Conservation (phyloP, 2,888 invertebrate genomes). For the Tachystola acroxantha region DNA sequence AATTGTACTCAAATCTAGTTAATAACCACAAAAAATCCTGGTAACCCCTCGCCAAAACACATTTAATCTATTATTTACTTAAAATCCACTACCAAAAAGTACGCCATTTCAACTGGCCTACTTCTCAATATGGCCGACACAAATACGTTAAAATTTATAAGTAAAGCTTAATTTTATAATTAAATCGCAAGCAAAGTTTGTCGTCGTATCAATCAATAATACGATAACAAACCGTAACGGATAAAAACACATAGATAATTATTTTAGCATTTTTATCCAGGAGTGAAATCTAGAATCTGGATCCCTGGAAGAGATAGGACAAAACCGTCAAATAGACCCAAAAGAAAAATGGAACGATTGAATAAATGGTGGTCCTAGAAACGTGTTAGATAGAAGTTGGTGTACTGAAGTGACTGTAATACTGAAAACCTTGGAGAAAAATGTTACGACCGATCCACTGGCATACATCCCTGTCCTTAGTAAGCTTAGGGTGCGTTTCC, state of each 20-base stretch:
- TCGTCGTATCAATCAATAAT: constrained; percentile 22
- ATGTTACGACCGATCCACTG: constrained; percentile 33
- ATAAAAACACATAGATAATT: constrained; percentile 2
- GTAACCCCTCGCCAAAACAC: constrained; percentile 43
- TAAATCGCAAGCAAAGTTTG: constrained; percentile 33
- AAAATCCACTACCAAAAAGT: constrained; percentile 34
- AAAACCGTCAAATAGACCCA: constrained; percentile 10
- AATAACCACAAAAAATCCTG: constrained; percentile 59
- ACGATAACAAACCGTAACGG: constrained; percentile 14
- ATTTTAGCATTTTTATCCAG: constrained; percentile 26
- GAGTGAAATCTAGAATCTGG: constrained; percentile 28
- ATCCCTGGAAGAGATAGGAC: constrained; percentile 37
- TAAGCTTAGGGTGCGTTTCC: constrained; percentile 58
- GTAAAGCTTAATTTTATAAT: constrained; percentile 32
- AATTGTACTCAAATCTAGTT: constrained; percentile 32
- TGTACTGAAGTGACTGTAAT: constrained; percentile 19
- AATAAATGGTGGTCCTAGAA: constrained; percentile 31
- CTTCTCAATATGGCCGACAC: constrained; percentile 31
- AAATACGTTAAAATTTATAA: constrained; percentile 25
- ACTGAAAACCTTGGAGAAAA: constrained; percentile 13
- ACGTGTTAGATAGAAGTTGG: constrained; percentile 29
- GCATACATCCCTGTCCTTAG: constrained; percentile 70
- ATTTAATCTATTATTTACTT: constrained; percentile 34
- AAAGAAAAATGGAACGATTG: constrained; percentile 13
- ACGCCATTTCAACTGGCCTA: constrained; percentile 24